phyloP scores from a whole-genome alignment of 2,113 vertebrate genomes.

The Zosterops lateralis region DNA sequence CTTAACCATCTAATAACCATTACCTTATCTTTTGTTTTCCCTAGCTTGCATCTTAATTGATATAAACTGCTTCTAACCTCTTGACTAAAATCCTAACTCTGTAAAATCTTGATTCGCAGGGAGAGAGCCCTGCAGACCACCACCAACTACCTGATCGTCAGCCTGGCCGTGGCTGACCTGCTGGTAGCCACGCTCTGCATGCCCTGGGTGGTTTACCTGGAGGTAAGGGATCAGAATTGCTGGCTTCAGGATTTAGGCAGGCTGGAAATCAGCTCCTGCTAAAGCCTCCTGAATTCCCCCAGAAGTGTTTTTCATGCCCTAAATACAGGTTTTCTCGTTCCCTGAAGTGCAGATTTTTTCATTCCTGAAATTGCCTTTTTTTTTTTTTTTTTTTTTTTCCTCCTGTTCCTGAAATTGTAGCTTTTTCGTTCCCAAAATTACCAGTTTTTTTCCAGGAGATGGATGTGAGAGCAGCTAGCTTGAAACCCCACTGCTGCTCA shows the following conservation, averaged over 20 bases:
- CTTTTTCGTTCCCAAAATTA: not conserved
- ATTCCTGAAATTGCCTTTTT: not conserved
- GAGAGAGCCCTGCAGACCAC: slow-evolving; percentile 97
- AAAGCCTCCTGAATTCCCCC: no score
- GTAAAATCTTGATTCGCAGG: not conserved
- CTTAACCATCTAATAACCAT: not conserved
- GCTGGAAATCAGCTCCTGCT: not conserved
- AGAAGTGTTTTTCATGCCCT: not conserved
- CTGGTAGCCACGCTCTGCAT: slow-evolving; percentile 93
- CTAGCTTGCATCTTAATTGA: not conserved
- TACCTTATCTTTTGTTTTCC: not conserved
- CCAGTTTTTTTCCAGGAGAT: not conserved
- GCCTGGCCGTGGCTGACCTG: slow-evolving; percentile 93
- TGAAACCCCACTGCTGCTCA: not conserved
- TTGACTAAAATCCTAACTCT: not conserved
- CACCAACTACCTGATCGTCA: slow-evolving; percentile 98
- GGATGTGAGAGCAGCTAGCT: not conserved
- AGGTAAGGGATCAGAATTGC: slow-evolving; percentile 71
- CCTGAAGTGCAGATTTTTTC: not conserved
- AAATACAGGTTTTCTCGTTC: fast-evolving
- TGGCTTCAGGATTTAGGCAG: fast-evolving
- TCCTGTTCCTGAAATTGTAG: not conserved
- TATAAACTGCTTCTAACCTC: not conserved
- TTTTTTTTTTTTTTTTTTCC: not conserved
- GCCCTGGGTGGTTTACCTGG: slow-evolving; percentile 96